Evolutionary conservation across 2,888 invertebrate genomes (phyloP).

Genomic region (Herminia tarsipennalis): DNA sequence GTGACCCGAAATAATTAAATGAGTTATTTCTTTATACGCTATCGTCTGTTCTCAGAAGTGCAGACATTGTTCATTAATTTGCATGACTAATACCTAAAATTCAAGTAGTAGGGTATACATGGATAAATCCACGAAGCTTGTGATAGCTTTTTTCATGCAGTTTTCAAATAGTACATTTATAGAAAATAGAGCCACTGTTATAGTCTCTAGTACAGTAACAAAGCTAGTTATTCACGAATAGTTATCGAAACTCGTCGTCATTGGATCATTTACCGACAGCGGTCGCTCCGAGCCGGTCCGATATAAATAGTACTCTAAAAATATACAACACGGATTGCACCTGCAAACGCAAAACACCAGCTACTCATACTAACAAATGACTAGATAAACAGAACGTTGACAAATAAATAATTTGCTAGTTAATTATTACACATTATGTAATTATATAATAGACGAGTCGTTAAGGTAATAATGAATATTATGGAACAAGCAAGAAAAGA

Average conservation of each 20-base stretch:
- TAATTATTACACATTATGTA: too few relatives aligned
- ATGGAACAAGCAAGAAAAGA: too few relatives aligned
- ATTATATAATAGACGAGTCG: too few relatives aligned
- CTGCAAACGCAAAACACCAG: conserved; percentile 59
- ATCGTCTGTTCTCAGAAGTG: too few relatives aligned
- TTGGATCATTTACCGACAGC: conserved; percentile 66
- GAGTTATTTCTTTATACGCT: conserved; percentile 6
- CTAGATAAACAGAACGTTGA: conserved; percentile 28
- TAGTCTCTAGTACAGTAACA: conserved; percentile 14
- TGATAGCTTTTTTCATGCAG: too few relatives aligned
- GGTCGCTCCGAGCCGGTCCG: conserved; percentile 69
- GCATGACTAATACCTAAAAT: too few relatives aligned
- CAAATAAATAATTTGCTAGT: conserved; percentile 15
- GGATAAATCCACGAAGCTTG: too few relatives aligned
- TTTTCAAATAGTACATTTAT: too few relatives aligned
- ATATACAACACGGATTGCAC: conserved; percentile 77
- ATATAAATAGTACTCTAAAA: conserved; percentile 82
- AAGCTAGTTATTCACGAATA: conserved; percentile 26
- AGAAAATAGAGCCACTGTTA: too few relatives aligned
- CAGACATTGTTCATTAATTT: too few relatives aligned
- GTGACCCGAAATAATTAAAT: conserved; percentile 8
- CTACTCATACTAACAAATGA: conserved; percentile 36
- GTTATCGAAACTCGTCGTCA: conserved; percentile 46
- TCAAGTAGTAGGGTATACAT: too few relatives aligned
- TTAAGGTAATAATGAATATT: too few relatives aligned